phyloP scores from a whole-genome alignment of 2,888 invertebrate species.

The Beris morrisii region DNA sequence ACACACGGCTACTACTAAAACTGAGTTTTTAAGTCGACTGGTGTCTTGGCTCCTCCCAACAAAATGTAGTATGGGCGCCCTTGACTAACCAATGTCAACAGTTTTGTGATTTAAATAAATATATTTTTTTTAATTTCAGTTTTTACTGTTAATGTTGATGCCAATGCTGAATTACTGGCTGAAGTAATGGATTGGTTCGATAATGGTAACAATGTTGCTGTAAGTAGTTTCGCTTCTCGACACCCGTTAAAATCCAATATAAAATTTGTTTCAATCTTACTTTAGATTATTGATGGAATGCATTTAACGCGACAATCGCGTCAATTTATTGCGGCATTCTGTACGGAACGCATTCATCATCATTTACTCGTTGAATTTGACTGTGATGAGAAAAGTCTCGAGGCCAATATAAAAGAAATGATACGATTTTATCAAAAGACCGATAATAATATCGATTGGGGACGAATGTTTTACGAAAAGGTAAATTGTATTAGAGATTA shows the following conservation, averaged over 20 bases:
- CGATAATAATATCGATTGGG: conserved; percentile 43
- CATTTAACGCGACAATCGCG: conserved; percentile 84
- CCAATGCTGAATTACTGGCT: conserved; percentile 69
- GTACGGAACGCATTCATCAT: conserved; percentile 75
- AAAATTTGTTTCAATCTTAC: neutral
- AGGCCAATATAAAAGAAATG: conserved; percentile 63
- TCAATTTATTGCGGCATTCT: conserved; percentile 73
- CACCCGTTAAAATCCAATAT: neutral
- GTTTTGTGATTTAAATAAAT: too few relatives aligned
- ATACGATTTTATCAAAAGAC: conserved; percentile 42
- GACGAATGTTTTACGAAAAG: conserved; percentile 41
- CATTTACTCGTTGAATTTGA: conserved; percentile 91
- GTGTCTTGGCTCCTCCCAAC: too few relatives aligned
- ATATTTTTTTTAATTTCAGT: conserved; percentile 62
- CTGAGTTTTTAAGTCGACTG: too few relatives aligned
- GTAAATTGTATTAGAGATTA: conserved; percentile 26
- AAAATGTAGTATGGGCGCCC: too few relatives aligned
- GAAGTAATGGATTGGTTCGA: conserved; percentile 83
- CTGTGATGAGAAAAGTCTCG: conserved; percentile 68
- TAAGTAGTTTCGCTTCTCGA: conserved; percentile 57
- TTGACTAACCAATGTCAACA: too few relatives aligned
- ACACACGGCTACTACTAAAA: too few relatives aligned
- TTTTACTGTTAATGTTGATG: conserved; percentile 60
- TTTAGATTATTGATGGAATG: conserved; percentile 88
- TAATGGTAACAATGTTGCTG: conserved; percentile 77